phyloP scores from a whole-genome alignment of 2,888 invertebrate genomes.

The Falcaria lacertinaria region DNA sequence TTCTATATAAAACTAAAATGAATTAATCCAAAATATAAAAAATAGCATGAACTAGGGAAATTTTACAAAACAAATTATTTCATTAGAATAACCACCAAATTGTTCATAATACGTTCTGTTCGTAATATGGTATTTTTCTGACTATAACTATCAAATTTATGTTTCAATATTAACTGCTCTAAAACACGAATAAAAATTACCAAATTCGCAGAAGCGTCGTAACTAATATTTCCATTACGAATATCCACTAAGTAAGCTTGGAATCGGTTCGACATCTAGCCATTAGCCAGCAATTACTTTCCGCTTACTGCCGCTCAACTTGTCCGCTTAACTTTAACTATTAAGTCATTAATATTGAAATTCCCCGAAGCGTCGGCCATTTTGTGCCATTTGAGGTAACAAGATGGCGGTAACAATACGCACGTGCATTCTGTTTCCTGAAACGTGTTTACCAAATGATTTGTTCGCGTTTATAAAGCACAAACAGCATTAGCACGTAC shows the following conservation, averaged over 20 bases:
- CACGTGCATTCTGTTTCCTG: slow-evolving; percentile 51
- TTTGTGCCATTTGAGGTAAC: slow-evolving; percentile 31
- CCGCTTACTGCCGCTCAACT: slow-evolving; percentile 45
- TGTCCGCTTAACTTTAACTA: slow-evolving; percentile 58
- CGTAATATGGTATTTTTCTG: no score
- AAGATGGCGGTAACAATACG: slow-evolving; percentile 43
- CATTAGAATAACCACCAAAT: no score
- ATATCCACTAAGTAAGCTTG: slow-evolving; percentile 27
- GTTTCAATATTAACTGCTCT: no score
- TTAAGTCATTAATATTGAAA: slow-evolving; percentile 64
- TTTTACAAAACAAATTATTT: no score
- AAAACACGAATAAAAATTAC: no score
- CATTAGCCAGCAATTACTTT: slow-evolving; percentile 60
- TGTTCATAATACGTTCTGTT: no score
- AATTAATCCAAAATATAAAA: no score
- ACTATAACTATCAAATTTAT: no score
- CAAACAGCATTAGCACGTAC: slow-evolving; percentile 37
- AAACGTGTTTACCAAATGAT: slow-evolving; percentile 51
- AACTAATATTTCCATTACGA: not conserved
- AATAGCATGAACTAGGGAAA: no score
- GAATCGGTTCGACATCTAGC: slow-evolving; percentile 38
- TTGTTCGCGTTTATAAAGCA: slow-evolving; percentile 35
- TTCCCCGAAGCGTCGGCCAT: slow-evolving; percentile 40
- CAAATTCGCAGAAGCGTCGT: not conserved
- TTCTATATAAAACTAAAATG: no score